Evolutionary conservation across 1,140 invertebrate genomes (phyloP), one percentile per base, ranked within the genome.

Genomic region (Heliconius hewitsoni): DNA sequence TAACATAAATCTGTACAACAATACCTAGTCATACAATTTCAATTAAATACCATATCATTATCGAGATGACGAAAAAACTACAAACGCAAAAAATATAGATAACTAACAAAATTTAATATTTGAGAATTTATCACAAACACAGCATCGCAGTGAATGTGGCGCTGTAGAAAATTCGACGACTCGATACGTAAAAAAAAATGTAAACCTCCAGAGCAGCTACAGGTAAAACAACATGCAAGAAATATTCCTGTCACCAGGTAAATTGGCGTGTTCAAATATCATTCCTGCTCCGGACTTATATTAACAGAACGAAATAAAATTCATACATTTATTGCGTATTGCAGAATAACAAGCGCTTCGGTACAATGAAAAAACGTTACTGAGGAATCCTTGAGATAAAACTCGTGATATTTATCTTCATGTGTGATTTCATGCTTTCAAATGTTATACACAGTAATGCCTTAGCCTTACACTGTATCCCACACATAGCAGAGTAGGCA

Each of bases 251-350:
- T 78, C 81, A 76, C 73, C 79, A 79, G 80, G 81, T 86, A 82
- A 83, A 84, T 83, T 83, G 82, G 79, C 76, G 57, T 70, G 79
- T 74, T 79, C 76, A 71, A 80, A 78, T 83, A 82, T 84, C 85
- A 84, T 86, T 77, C 52, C 72, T 77, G 75, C 75, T 71, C 82
- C 55, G 82, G 82, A 71, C 84, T 85, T 84, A 75, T 37, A 82
- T 84, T 80, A 79, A 78, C 78, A 79, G 74, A 39, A 73, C 74
- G 50, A 71, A 80, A 76, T 78, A 37, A 84, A 82, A 84, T 82
- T 83, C 73, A 77, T 82, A 79, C 39, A 82, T 77, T 74, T 75
- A 79, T 80, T 81, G 1, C 2, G 30, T 30, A 30, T 74, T 75
- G 77, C 5, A 34, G 74, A 82, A 82, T 82, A 19, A 66, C 75